Conservation (phyloP, 1,140 invertebrate species). For the Saxidomus purpurata region DNA sequence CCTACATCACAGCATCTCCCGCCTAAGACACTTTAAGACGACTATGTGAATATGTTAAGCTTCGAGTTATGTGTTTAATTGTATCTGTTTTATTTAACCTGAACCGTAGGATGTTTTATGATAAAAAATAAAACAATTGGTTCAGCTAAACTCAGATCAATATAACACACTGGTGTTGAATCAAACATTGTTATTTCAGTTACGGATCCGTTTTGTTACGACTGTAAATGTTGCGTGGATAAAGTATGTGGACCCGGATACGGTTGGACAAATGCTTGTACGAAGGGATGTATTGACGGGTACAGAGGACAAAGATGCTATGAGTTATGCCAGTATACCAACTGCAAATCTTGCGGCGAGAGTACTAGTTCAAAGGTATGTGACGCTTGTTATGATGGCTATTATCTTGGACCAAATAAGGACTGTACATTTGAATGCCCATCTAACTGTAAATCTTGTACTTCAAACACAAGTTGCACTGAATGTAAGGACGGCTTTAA, state of each 20-base stretch:
- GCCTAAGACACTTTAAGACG: too few species aligned
- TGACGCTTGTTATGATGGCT: neutral
- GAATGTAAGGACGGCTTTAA: neutral
- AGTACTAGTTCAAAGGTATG: neutral
- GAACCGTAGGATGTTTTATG: too few species aligned
- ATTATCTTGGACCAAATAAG: neutral
- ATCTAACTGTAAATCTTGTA: neutral
- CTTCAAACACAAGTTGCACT: neutral
- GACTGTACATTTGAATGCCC: neutral
- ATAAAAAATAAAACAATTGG: too few species aligned
- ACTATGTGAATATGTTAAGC: too few species aligned
- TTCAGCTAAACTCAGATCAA: too few species aligned
- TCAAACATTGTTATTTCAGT: too few species aligned
- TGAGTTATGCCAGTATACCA: neutral
- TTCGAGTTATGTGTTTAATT: too few species aligned
- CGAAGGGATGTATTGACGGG: neutral
- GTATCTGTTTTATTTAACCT: too few species aligned
- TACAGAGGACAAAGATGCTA: neutral
- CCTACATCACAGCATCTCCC: too few species aligned
- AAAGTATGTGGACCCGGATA: neutral
- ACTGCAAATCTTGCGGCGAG: neutral
- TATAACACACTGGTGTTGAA: too few species aligned
- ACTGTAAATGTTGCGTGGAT: neutral
- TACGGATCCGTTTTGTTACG: too few species aligned
- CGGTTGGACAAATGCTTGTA: neutral